A percentile compares a stretch with the other conserved stretches of the same genome.
phyloP scores from a whole-genome alignment of 2,888 invertebrate genomes.

The Mesopsocus fuscifrons region DNA sequence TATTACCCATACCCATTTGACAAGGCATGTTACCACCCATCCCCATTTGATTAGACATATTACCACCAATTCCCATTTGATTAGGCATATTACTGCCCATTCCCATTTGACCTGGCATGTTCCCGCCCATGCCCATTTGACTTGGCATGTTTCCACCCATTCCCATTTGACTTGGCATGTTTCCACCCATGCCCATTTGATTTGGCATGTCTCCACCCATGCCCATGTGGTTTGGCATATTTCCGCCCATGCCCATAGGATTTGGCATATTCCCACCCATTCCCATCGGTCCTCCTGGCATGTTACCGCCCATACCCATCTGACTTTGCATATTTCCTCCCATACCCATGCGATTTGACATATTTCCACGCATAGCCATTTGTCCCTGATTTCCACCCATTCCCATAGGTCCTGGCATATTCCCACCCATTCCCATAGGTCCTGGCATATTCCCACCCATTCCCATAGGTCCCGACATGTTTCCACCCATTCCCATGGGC shows the following conservation, averaged over 20 bases:
- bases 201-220: not conserved
- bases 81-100: not conserved
- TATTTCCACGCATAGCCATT: too few species aligned
- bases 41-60: not conserved
- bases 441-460: not conserved
- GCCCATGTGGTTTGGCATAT: not conserved
- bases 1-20: not conserved
- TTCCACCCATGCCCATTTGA: not conserved
- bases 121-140: not conserved
- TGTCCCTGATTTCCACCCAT: too few species aligned
- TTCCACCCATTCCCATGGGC: not conserved
- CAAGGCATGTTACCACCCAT: not conserved
- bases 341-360: too few species aligned
- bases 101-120: not conserved
- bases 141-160: not conserved
- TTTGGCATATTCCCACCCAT: not conserved
- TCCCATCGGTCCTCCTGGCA: not conserved
- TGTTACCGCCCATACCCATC: not conserved
- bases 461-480: constrained; percentile 1
- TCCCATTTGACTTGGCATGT: not conserved
- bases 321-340: not conserved
- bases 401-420: not conserved
- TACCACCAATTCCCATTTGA: not conserved
- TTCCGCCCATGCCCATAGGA: not conserved
- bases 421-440: not conserved